Evolutionary conservation across 2,888 invertebrate species (phyloP), one percentile per base, ranked within the genome.

Genomic region (Himalopsyche anomala): DNA sequence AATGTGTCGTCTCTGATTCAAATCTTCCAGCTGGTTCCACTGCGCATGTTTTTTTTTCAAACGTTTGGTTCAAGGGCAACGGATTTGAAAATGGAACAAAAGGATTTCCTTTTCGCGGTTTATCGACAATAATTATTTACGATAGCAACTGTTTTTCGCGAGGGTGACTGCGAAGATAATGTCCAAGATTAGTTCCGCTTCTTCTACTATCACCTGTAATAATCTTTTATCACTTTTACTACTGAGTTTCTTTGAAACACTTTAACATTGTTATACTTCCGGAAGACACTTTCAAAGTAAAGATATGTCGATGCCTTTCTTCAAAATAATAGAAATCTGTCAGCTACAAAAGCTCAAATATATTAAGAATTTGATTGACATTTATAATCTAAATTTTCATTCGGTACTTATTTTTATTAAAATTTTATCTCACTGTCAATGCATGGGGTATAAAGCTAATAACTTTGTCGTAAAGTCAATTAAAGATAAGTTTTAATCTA

Each of bases 11-110:
- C 74, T 74, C 84, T 81, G 81, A 81, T 80, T 84, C 81, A 81
- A 86, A 84, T 84, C 45, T 81, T 82, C 36, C 80, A n/a, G 40
- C 42, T 80, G 82, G 17, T n/a, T 17, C 38, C 19, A 74, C 42
- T 85, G 87, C 87, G 87, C 87, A 87, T 87, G 87, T 82, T 80
- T 15, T 83, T 82, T 85, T 85, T 82, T 85, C 45, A 80, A 82
- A 83, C 28, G 81, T 62, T 84, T 38, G 38, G 74, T 84, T 84
- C 80, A 84, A 84, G 80, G 84, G 84, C 84, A 80, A 55, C 79
- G 40, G 38, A 82, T 82, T 55, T 55, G 55, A 82, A 54, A 82
- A 55, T 80, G 80, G 80, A 80, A 42, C 80, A 74, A 38, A 74
- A 74, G 38, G 74, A 74, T 38, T 74, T 74, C 74, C 74, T 74